Percentiles rank a stretch among this genome's conserved stretches.
Conservation (phyloP, 2,888 invertebrate species). For the Rotaria macrura region DNA sequence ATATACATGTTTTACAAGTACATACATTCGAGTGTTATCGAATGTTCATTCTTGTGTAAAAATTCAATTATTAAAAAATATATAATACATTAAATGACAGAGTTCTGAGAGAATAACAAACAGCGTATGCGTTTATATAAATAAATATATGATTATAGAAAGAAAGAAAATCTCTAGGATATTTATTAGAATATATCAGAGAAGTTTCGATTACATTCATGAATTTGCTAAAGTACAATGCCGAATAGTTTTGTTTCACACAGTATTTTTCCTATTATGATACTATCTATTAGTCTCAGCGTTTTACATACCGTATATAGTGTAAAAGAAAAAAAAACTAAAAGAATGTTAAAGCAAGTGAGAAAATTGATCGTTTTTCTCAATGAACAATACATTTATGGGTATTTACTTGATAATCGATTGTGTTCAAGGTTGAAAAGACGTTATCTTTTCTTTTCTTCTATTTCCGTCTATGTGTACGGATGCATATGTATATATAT, state of each 20-base stretch:
- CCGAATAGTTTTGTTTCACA: not conserved
- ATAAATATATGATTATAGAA: too few species aligned
- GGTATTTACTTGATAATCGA: not conserved
- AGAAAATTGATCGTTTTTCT: not conserved
- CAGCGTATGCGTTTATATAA: too few species aligned
- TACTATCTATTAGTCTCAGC: not conserved
- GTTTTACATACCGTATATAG: not conserved
- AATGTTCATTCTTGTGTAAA: constrained; percentile 22
- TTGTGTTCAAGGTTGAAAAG: constrained; percentile 6
- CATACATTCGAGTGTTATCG: not conserved
- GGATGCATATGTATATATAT: too few species aligned
- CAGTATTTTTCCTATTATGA: not conserved
- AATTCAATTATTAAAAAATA: constrained; percentile 3
- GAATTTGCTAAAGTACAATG: too few species aligned
- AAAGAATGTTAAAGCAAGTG: not conserved
- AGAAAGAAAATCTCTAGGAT: not conserved
- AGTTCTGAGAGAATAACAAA: not conserved
- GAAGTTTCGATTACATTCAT: not conserved
- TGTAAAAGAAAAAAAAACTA: not conserved
- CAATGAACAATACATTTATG: not conserved
- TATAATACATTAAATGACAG: not conserved
- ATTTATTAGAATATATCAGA: not conserved
- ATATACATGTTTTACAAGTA: not conserved
- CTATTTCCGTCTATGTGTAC: not conserved
- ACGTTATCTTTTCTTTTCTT: not conserved